phyloP scores from a whole-genome alignment of 2,888 invertebrate genomes.

The Bombylius major region DNA sequence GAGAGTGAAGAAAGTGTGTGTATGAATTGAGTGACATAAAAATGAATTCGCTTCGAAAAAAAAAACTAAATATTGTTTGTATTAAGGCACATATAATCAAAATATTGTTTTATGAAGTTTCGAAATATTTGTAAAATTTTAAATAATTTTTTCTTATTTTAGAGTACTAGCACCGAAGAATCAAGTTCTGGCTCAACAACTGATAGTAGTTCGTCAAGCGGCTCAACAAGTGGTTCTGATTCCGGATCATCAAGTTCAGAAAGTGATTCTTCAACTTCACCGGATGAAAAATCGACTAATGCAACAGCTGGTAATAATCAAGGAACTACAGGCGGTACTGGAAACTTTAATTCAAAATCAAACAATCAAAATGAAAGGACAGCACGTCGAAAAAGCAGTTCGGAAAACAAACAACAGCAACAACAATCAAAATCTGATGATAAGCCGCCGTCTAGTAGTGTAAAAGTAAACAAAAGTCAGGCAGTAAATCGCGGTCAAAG shows the following conservation, averaged over 20 bases:
- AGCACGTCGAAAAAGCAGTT: conserved; percentile 18
- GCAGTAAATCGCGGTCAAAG: conserved; percentile 32
- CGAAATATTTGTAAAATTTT: neutral
- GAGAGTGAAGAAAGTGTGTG: neutral
- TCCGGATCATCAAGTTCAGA: conserved; percentile 58
- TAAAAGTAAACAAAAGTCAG: neutral
- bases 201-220: conserved; percentile 52
- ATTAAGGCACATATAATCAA: too few species aligned
- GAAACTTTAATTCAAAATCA: conserved; percentile 14
- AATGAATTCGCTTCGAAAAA: too few species aligned
- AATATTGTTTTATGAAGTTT: too few species aligned
- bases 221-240: conserved; percentile 56
- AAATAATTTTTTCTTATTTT: conserved; percentile 11
- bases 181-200: conserved; percentile 54
- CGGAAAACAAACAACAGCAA: conserved; percentile 21
- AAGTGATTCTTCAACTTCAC: conserved; percentile 52
- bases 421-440: conserved; percentile 24
- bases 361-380: conserved; percentile 4
- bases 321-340: conserved; percentile 24
- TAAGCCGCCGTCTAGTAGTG: conserved; percentile 18
- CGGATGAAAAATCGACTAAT: conserved; percentile 27
- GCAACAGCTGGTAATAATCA: conserved; percentile 20
- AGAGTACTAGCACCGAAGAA: conserved; percentile 44
- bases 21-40: too few species aligned
- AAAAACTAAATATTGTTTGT: too few species aligned